Base-by-base conservation (phyloP, 64 coral and sea anemone species). In the Montipora sp. region DNA sequence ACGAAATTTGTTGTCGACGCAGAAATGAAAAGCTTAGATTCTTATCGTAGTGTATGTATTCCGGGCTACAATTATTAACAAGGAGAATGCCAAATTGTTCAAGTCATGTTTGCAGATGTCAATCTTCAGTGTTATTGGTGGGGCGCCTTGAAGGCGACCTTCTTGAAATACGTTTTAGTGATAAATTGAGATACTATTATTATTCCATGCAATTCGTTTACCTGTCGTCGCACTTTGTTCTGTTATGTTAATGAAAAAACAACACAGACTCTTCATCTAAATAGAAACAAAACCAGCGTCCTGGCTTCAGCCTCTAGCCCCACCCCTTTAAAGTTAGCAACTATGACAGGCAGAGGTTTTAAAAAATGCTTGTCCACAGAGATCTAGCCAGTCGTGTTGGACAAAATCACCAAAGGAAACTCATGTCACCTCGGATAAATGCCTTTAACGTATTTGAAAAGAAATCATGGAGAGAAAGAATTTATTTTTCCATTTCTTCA, bases 131-230 rank as follows among this genome's bases (percentile, higher is more conserved):
- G 47, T 72, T 72, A 85, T 71, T 85, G 36, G 7, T 22, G 19
- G 46, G 82, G 82, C 82, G 82, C 61, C 82, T 85, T n/a, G 2
- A 3, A 85, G 82, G 65, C 82, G 61, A 51, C 63, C 47, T 21
- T 61, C 82, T 67, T 85, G 82, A 85, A 47, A 85, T 72, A 69
- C 47, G 65, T 72, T 70, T 71, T 85, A 50, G 82, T 67, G 18
- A 71, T 50, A 70, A 85, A 85, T 85, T 85, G 65, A 85, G 47
- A 71, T 72, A 85, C 65, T 85, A 85, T 85, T 85, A 85, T 85
- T 85, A 72, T 85, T 85, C 63, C 82, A 85, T 85, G 82, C 82
- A 85, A 72, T 85, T 85, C 63, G 66, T 44, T 22, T 45, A 71
- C 43, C 82, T 85, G 82, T 85, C 82, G 82, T 71, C 82, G 45